Base-by-base conservation (phyloP, 2,888 invertebrate genomes). In the Ormyrus thymus region DNA sequence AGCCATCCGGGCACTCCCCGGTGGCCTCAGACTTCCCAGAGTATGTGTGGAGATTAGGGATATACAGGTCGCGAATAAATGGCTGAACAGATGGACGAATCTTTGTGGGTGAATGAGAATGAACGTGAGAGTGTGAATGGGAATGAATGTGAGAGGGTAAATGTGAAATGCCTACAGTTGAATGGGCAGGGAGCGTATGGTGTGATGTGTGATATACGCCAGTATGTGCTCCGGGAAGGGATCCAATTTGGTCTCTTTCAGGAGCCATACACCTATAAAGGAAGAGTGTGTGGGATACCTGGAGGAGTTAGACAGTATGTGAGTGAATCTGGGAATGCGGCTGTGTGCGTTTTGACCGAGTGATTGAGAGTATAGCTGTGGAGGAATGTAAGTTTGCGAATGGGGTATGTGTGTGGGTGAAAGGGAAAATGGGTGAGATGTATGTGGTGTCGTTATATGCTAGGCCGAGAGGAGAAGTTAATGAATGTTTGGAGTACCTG, bases 361-460 rank as follows among this genome's bases (percentile, higher is more conserved):
- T 0, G 1, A 15, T 10, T 58, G 74, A 59, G 5, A 59, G 75
- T 66, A 59, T 75, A 53, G 10, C n/a, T 1, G 43, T 46, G 45
- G 58, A 55, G n/a, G 29, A 58, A n/a, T 3, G 68, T 76, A 69
- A 73, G 55, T 59, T 66, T 70, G 75, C 71, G 50, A 58, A 65
- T 53, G 78, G 79, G 9, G 59, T 59, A n/a, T 75, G 82, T 71
- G 81, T 83, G 0, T 82, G 82, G 81, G 0, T 83, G 13, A 81
- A 82, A 8, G 81, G 80, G 1, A 64, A n/a, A 2, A 73, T 75
- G 11, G 81, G 82, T 0, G 82, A 78, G 6, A 7, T 81, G 53
- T 83, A 74, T 59, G 76, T 83, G 0, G 79, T 78, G 1, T 81
- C 83, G 0, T 46, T 84, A 1, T 84, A 84, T 15, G 84, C 81